Evolutionary conservation across 2,113 vertebrate genomes (phyloP), one percentile per base, ranked within the genome.

Genomic region (Rhadina sibilatrix): DNA sequence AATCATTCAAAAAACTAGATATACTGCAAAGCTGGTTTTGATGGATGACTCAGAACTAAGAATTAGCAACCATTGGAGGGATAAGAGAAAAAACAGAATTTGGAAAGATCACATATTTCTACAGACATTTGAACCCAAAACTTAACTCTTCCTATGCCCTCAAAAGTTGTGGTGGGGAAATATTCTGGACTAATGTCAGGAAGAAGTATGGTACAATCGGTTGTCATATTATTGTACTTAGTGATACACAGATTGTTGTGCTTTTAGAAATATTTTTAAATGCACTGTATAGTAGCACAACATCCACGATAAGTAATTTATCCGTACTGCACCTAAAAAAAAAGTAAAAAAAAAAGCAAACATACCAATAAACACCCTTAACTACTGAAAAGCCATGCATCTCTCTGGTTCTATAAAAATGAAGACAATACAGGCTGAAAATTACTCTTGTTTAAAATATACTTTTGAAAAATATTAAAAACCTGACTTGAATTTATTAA

Each of bases 11-110:
- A 52, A 84, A 90, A 64, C 54, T 33, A 85, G 90, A 89, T 4
- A 7, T 47, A 70, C 61, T 72, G 54, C 69, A 90, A 90, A 33
- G 82, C 47, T 89, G 87, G 46, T 70, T 80, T 90, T 77, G 77
- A 87, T 56, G 64, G 82, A 68, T 92, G 93, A 96, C 40, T 97
- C 83, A 93, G 90, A 96, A 80, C 30, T 56, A 74, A 83, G 35
- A 74, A 69, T 78, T 61, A 92, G 74, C 35, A 93, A 40, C 49
- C 49, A 91, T 3, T 65, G 70, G 44, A 85, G 9, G 33, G 37
- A 83, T 84, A 60, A 64, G 21, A 19, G 70, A 87, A 77, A 87
- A 90, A 57, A 18, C 25, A 76, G 49, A 79, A 92, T 53, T 69
- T 46, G 30, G 53, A 63, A 86, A 79, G 24, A 54, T 72, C 46